phyloP scores from a whole-genome alignment of 2,113 vertebrate genomes.

The Rhinichthys klamathensis region DNA sequence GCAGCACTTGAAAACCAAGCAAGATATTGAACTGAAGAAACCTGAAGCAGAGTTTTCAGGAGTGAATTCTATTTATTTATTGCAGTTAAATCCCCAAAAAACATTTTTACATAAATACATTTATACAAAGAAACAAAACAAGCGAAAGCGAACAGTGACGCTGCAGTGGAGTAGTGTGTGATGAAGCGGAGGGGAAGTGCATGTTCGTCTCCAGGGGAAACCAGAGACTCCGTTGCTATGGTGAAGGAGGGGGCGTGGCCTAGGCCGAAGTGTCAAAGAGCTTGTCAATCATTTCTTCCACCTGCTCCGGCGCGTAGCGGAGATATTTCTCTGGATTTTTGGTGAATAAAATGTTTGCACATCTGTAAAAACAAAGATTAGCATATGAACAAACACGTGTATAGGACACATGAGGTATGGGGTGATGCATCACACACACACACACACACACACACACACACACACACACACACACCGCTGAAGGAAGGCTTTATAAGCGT shows the following conservation, averaged over 20 bases:
- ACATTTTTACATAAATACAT: constrained; percentile 25
- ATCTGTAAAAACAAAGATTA: constrained; percentile 73
- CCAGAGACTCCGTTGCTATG: neutral
- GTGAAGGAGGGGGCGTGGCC: constrained; percentile 47
- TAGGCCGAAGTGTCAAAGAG: constrained; percentile 96
- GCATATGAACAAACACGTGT: too few species aligned
- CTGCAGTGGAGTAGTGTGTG: neutral
- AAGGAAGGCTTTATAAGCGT: constrained; percentile 86
- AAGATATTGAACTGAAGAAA: neutral
- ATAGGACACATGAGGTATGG: neutral
- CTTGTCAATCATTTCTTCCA: constrained; percentile 95
- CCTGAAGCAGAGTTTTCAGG: neutral
- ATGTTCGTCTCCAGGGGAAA: too few species aligned
- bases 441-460: constrained; percentile 79
- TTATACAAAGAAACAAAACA: constrained; percentile 7
- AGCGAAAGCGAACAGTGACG: neutral
- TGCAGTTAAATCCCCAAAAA: neutral
- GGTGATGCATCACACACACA: neutral
- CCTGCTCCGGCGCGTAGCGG: constrained; percentile 92
- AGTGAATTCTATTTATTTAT: neutral
- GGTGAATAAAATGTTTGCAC: constrained; percentile 88
- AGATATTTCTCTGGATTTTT: constrained; percentile 97
- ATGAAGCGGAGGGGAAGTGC: neutral
- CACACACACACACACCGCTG: constrained; percentile 76
- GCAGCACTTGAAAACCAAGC: neutral